phyloP scores from a whole-genome alignment of 2,113 vertebrate genomes.

The Paradoxurus hermaphroditus region DNA sequence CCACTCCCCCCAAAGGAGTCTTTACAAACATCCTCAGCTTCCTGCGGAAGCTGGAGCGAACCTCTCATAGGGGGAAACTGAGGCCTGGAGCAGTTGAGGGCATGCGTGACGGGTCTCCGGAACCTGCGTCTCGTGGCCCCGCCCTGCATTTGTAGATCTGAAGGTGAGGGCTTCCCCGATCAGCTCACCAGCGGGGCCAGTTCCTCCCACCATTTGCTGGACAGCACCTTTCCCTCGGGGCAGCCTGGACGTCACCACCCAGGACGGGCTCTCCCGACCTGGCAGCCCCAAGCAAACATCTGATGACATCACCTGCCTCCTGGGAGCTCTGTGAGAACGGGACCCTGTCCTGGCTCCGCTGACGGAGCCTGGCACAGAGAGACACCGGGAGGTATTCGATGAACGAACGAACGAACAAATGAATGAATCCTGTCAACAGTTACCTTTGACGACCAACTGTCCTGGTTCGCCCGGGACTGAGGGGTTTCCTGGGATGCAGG shows the following conservation, averaged over 20 bases:
- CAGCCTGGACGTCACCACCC: not conserved
- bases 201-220: not conserved
- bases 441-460: not conserved
- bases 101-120: not conserved
- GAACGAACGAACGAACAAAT: not conserved
- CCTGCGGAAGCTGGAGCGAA: not conserved
- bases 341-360: accelerated
- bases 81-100: not conserved
- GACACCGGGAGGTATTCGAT: too few species aligned
- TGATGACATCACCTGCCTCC: not conserved
- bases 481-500: not conserved
- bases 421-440: not conserved
- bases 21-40: not conserved
- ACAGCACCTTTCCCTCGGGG: not conserved
- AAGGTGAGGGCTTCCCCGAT: not conserved
- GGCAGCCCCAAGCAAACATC: not conserved
- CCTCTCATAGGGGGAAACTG: not conserved
- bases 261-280: not conserved
- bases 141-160: not conserved
- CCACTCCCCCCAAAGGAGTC: not conserved
- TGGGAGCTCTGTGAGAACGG: not conserved
- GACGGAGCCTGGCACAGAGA: not conserved
- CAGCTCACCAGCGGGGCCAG: not conserved
- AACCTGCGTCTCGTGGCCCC: not conserved
- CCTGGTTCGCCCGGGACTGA: not conserved